Percentiles rank a stretch among this genome's conserved stretches.
phyloP scores from a whole-genome alignment of 2,113 vertebrate genomes.

The Beaufortia kweichowensis region DNA sequence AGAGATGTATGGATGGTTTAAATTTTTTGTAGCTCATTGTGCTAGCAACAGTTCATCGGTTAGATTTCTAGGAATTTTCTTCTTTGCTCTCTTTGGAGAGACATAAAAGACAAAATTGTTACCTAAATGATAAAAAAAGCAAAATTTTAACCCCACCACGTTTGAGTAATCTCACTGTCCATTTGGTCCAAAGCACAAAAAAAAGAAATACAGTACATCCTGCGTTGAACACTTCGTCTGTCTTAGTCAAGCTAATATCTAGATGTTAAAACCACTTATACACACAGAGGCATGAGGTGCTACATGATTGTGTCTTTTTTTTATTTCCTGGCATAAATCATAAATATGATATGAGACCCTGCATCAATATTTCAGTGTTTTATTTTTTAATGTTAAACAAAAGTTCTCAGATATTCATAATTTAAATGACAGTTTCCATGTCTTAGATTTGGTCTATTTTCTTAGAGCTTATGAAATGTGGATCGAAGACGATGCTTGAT shows the following conservation, averaged over 20 bases:
- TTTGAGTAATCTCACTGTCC: neutral
- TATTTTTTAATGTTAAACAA: conserved; percentile 77
- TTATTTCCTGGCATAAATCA: conserved; percentile 58
- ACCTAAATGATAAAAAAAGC: no score
- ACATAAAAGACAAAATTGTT: no score
- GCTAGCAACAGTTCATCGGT: no score
- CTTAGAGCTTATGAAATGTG: conserved; percentile 51
- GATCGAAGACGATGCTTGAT: conserved; percentile 51
- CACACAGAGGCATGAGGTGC: no score
- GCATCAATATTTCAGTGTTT: conserved; percentile 71
- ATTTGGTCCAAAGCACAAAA: conserved; percentile 6
- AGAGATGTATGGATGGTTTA: neutral
- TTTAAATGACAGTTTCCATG: conserved; percentile 68
- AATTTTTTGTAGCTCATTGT: no score
- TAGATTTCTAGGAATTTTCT: no score
- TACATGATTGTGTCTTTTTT: conserved; percentile 61
- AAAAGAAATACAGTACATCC: neutral
- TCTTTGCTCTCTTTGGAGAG: no score
- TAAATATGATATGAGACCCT: conserved; percentile 68
- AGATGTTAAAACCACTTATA: neutral
- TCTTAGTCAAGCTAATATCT: neutral
- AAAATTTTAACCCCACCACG: no score
- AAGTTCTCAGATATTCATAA: conserved; percentile 75
- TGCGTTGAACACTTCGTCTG: neutral
- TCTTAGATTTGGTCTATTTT: conserved; percentile 62